Evolutionary conservation across 2,888 invertebrate genomes (phyloP).

Genomic region (Drosophila incognita): DNA sequence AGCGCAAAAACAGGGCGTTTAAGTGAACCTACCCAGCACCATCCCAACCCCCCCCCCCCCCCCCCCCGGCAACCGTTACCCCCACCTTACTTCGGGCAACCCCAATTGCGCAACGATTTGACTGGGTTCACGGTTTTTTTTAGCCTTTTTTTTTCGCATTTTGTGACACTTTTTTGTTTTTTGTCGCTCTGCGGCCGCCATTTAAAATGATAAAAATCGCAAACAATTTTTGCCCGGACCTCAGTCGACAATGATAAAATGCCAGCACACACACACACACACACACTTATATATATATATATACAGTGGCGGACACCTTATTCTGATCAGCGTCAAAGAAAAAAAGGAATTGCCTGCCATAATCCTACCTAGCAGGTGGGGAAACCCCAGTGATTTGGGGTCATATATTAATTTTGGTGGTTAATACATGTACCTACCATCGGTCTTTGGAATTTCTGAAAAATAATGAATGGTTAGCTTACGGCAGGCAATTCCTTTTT

Average conservation of each 20-base stretch:
- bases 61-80: not conserved
- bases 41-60: no score
- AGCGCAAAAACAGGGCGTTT: slow-evolving; percentile 48
- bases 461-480: no score
- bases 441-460: no score
- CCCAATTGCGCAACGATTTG: slow-evolving; percentile 23
- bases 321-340: no score
- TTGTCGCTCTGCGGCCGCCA: slow-evolving; percentile 59
- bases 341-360: no score
- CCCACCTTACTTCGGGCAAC: not conserved
- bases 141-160: slow-evolving; percentile 3
- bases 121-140: slow-evolving; percentile 25
- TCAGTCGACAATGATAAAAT: slow-evolving; percentile 51
- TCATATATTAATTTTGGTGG: no score
- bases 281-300: not conserved
- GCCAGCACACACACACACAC: slow-evolving; percentile 27
- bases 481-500: no score
- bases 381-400: no score
- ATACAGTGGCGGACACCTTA: no score
- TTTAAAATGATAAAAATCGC: slow-evolving; percentile 75
- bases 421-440: no score
- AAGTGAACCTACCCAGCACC: slow-evolving; percentile 29
- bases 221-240: slow-evolving; percentile 65
- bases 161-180: slow-evolving; percentile 13
- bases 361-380: no score